phyloP scores from a whole-genome alignment of 2,888 invertebrate species.

The Atethmia centrago region DNA sequence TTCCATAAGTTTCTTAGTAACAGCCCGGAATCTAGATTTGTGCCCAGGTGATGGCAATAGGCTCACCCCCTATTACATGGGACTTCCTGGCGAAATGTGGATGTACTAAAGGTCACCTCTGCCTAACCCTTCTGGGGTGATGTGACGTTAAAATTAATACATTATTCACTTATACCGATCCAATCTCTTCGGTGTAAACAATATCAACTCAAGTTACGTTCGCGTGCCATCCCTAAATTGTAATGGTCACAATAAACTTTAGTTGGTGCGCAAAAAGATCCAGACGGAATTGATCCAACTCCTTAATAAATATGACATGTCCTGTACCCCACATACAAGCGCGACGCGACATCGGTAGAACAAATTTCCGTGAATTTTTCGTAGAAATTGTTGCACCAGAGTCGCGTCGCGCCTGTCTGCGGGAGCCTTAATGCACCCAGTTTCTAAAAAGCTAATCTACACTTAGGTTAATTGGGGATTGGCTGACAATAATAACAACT shows the following conservation, averaged over 20 bases:
- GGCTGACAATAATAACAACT: neutral
- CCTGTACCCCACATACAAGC: neutral
- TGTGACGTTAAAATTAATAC: neutral
- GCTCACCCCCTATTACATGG: neutral
- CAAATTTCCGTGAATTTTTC: too few species aligned
- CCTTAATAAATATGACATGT: conserved; percentile 26
- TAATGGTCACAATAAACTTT: conserved; percentile 64
- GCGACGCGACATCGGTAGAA: too few species aligned
- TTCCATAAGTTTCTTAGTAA: neutral
- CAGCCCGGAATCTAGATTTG: too few species aligned
- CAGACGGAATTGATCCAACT: conserved; percentile 65
- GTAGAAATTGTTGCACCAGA: too few species aligned
- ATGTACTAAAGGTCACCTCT: neutral
- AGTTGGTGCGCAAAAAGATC: conserved; percentile 65
- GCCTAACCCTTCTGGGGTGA: neutral
- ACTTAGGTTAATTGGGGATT: neutral
- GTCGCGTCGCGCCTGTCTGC: too few species aligned
- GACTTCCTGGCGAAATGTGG: neutral
- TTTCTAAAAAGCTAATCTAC: neutral
- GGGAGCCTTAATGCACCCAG: neutral
- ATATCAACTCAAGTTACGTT: neutral
- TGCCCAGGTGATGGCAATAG: neutral
- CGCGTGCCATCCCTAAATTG: conserved; percentile 59
- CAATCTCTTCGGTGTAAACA: neutral
- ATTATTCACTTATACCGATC: neutral